phyloP scores from a whole-genome alignment of 1,140 invertebrate species.

The Latrodectus geometricus region DNA sequence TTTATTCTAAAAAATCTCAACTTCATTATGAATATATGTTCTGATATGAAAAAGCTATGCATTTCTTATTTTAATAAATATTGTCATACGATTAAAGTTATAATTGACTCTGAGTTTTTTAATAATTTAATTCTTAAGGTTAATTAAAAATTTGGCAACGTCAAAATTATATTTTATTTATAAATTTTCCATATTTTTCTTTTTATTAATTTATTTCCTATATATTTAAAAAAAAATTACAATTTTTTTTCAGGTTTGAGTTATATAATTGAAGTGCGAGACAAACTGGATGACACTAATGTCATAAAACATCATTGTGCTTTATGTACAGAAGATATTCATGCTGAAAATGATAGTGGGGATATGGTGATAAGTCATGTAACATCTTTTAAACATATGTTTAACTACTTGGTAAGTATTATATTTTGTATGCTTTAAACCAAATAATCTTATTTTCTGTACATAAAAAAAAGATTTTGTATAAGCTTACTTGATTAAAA shows the following conservation, averaged over 20 bases:
- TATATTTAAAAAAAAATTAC: not conserved
- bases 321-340: constrained; percentile 5
- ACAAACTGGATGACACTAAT: not conserved
- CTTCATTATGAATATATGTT: too few relatives aligned
- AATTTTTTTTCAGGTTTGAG: constrained; percentile 6
- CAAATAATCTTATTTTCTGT: too few relatives aligned
- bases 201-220: not conserved
- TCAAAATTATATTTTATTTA: not conserved
- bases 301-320: constrained; percentile 23
- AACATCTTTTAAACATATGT: constrained; percentile 21
- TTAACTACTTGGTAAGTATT: constrained; percentile 2
- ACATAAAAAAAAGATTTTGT: too few relatives aligned
- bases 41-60: too few relatives aligned
- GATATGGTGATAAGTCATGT: constrained; percentile 15
- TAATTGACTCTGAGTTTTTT: too few relatives aligned
- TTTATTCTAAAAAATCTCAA: too few relatives aligned
- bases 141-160: not conserved
- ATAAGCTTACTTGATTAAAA: too few relatives aligned
- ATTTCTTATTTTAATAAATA: too few relatives aligned
- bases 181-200: not conserved
- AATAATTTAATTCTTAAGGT: not conserved
- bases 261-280: constrained; percentile 21
- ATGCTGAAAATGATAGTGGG: not conserved
- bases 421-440: not conserved
- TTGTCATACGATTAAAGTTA: too few relatives aligned